Base-by-base conservation (phyloP, 37 sponge, comb jelly and placozoan species). In the Corticium candelabrum region DNA sequence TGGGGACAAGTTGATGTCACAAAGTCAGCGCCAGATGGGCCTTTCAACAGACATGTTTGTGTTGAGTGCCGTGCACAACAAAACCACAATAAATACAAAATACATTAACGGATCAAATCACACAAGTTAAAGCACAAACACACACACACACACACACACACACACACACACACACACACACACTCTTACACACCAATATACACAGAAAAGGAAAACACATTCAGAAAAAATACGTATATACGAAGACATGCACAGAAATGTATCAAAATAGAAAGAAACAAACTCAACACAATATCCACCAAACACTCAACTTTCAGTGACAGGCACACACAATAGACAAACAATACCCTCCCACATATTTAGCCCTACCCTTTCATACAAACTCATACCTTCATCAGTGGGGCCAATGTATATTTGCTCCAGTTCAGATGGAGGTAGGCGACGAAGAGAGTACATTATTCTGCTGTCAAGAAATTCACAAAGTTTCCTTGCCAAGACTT, bases 401-500 rank as follows among this genome's bases (percentile, higher is more conserved):
- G 84, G 75, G 21, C 89, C 92, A 72, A 62, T 83, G 84, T 91
- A 91, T 34, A 91, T 75, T 71, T 84, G 80, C 3, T 76, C 37
- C 39, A 72, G 40, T 11, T 32, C 37, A 1, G 80, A 7, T 1
- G 82, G 39, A 7, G 92, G 35, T 4, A 91, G 5, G n/a, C 73
- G 79, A 5, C 33, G 21, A 1, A 91, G 68, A 27, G 86, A 75
- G 79, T 85, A 91, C n/a, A 74, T 39, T 41, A 78, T 84, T 4
- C 69, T 30, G 37, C 81, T 68, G 32, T 78, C 82, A 0, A 91
- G 78, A 74, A 88, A 91, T 68, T 88, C 92, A 3, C 87, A 79
- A 5, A 91, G 84, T 41, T 80, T 85, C 30, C 79, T 41, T 1
- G 86, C 83, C 0, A 91, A 77, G 0, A 86, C 35, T 0, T 74